Base-by-base conservation (phyloP, 1,140 invertebrate genomes). In the Drosophila navojoa region DNA sequence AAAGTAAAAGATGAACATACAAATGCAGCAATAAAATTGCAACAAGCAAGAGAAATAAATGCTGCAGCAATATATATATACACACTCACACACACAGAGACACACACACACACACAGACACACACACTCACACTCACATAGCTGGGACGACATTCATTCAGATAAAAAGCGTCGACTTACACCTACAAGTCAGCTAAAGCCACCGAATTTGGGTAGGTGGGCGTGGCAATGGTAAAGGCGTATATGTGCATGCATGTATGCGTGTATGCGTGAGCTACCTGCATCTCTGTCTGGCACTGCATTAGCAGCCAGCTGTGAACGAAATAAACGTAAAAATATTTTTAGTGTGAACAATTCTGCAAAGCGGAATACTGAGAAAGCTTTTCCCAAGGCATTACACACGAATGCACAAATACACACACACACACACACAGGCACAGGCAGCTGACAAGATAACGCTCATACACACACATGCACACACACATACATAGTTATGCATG, bases 291-390 rank as follows among this genome's bases (percentile, higher is more conserved):
- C 77, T 87, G 71, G 60, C 78, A 78, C 75, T 87, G 82, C 81
- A 85, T 85, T 85, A 87, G 81, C 79, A 87, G 75, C 71, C 81
- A 81, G 82, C 81, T 87, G 82, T 85, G 76, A 87, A 82, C 75
- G 82, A 85, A 85, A 87, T 85, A 87, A 85, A 87, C 75, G 82
- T 81, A 87, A 76, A 85, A 85, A 87, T 85, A 87, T 85, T 85
- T 85, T 76, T 84, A 85, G 77, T 85, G 77, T 73, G 81, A 84
- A 84, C 62, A 84, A 85, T 85, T 84, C 72, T 29, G 80, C 66
- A 82, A 81, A 68, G 79, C 69, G 64, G 79, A 82, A 84, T 72
- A 73, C 78, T 79, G 79, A 77, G 71, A 76, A 73, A 82, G 67
- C 40, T 72, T 72, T 72, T 72, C 47, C 55, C 60, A 29, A 50